Base-by-base conservation (phyloP, 2,888 invertebrate genomes). In the Ischnus inquisitorius region DNA sequence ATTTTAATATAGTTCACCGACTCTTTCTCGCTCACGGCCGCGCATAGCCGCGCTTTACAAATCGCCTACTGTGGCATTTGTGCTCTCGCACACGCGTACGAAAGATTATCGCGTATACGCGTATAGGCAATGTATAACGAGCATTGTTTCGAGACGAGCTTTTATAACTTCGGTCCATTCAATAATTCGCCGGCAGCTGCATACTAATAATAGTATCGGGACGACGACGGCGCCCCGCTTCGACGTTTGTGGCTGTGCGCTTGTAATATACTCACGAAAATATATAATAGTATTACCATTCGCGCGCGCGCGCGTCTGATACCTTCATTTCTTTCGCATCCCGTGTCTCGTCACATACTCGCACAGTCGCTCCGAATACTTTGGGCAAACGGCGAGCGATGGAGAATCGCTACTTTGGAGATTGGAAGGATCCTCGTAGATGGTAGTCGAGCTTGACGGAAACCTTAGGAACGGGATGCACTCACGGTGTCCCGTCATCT, bases 191-290 rank as follows among this genome's bases (percentile, higher is more conserved):
- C 85, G 90, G 90, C 91, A 91, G 91, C 91, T 91, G 91, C 91
- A 90, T 89, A 90, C 91, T 91, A 91, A 91, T 91, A 91, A 91
- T 91, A 91, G 91, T 90, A 90, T 87, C 90, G 90, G 90, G 87
- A 90, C 89, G 89, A 86, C 88, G 87, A 87, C 83, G 83, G 34
- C 74, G 79, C 78, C 84, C 87, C 87, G n/a, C n/a, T n/a, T n/a
- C 87, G 81, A 81, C 71, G 83, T 79, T 85, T 79, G 71, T 77
- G 62, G 75, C 75, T 54, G 60, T 64, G 65, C 46, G 57, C 54
- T 57, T 60, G 51, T 39, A 5, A 57, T 12, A 25, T 54, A 41
- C 67, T 60, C 69, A 8, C 64, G 62, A 75, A 43, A 75, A 43
- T 68, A 51, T 67, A 76, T 72, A 69, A 72, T 54, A 34, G 65